Percentiles rank a stretch among this genome's conserved stretches.
Conservation (phyloP, 2,888 invertebrate genomes). For the Chaetogeoica ovagalla region DNA sequence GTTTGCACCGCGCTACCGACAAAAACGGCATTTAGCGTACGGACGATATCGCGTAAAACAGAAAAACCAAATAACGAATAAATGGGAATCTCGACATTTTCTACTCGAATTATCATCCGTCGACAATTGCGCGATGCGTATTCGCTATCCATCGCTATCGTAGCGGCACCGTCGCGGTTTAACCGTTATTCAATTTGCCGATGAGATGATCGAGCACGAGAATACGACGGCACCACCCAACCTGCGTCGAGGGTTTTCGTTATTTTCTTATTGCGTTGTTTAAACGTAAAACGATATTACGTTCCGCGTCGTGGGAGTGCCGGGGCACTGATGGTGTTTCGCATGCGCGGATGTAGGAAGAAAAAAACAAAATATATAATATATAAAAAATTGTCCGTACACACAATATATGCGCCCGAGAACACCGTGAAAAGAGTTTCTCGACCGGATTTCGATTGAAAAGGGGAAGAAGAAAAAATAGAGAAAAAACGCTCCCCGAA, state of each 20-base stretch:
- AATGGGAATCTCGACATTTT: too few relatives aligned
- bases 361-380: too few relatives aligned
- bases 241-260: neutral
- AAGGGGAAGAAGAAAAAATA: too few relatives aligned
- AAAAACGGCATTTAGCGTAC: too few relatives aligned
- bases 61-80: too few relatives aligned
- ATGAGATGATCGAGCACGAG: constrained; percentile 2
- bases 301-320: constrained; percentile 45
- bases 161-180: too few relatives aligned
- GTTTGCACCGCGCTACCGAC: too few relatives aligned
- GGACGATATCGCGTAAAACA: too few relatives aligned
- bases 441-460: constrained; percentile 37
- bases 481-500: constrained; percentile 41
- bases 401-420: constrained; percentile 8
- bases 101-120: too few relatives aligned
- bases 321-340: neutral
- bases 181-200: too few relatives aligned
- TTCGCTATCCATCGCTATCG: too few relatives aligned
- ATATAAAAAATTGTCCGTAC: neutral
- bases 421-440: constrained; percentile 46
- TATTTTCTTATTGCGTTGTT: constrained; percentile 17
- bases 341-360: neutral
- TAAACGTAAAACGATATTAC: constrained; percentile 22
- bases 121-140: too few relatives aligned
- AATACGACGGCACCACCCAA: neutral